Percentiles rank a stretch among this genome's conserved stretches.
Conservation (phyloP, 2,888 invertebrate species). For the Sphaerophoria taeniata region DNA sequence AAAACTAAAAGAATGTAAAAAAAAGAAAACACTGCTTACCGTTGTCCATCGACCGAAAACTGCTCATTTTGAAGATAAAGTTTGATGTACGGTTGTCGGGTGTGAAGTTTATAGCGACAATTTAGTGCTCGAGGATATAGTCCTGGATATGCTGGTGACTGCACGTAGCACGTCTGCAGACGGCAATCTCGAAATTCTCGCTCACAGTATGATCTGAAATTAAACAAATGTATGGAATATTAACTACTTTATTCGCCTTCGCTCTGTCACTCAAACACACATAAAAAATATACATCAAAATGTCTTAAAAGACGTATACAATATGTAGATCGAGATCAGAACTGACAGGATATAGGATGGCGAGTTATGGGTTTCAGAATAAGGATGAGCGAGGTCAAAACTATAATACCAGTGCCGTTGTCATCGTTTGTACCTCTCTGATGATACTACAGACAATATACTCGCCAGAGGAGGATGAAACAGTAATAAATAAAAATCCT, state of each 20-base stretch:
- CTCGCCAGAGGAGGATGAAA: constrained; percentile 42
- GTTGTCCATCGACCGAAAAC: constrained; percentile 96
- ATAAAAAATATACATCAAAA: not conserved
- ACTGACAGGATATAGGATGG: constrained; percentile 25
- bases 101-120: constrained; percentile 95
- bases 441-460: not conserved
- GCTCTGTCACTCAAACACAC: not conserved
- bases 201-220: constrained; percentile 92
- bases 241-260: constrained; percentile 53
- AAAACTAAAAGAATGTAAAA: too few species aligned
- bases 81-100: constrained; percentile 94
- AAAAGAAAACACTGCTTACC: constrained; percentile 78
- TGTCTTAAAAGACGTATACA: constrained; percentile 31
- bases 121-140: constrained; percentile 95
- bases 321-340: constrained; percentile 50
- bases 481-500: constrained; percentile 62
- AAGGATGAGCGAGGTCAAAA: constrained; percentile 12
- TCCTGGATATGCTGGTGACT: constrained; percentile 96
- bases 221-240: constrained; percentile 65
- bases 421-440: not conserved
- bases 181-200: constrained; percentile 94
- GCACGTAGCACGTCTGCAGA: constrained; percentile 96
- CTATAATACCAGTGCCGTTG: not conserved
- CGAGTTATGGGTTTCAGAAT: constrained; percentile 31
- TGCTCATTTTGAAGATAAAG: constrained; percentile 96